Base-by-base conservation (phyloP, 1,140 invertebrate genomes). In the Limonius californicus region DNA sequence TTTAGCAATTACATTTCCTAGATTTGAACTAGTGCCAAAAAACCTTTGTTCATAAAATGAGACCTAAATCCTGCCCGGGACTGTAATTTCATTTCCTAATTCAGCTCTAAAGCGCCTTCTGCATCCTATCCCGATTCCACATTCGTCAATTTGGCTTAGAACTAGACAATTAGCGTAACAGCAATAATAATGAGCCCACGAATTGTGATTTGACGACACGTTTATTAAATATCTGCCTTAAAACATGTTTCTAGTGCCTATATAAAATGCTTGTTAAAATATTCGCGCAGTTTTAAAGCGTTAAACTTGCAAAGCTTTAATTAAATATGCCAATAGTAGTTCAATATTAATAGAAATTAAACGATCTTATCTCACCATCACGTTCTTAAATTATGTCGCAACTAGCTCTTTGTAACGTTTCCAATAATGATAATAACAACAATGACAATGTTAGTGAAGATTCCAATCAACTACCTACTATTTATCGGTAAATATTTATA, bases 391-490 rank as follows among this genome's bases (percentile, higher is more conserved):
- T 65, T 60, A 79, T 79, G 81, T 76, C 81, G 67, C 77, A 79
- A 64, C 62, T 78, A 64, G 76, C 73, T 42, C 65, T 79, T 57
- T 78, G 76, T 66, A 79, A 72, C 71, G 74, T 81, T 71, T 79
- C 77, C 75, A 85, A 85, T 77, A 83, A 85, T 76, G 83, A 80
- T 67, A 85, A 86, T 75, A 87, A 86, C 76, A 87, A 86, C 77
- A 84, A 86, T 62, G 87, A 88, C 77, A 88, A 86, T 75, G 85
- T 84, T 73, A 89, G 87, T 82, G 87, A 90, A 72, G 88, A 89
- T 79, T 89, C 87, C 74, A 89, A 87, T 79, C 82, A 86, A 76
- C 86, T 88, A 77, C 85, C 85, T 59, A 89, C 88, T 63, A 90
- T 90, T 80, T 90, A 90, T 84, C 87, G 89, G 89, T 90, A 74